Percentiles rank a stretch among this genome's conserved stretches.
These are phyloP conservation scores for Malaclemys terrapin DNA, from an alignment of 2,113 vertebrate species.

Conservation along the genomic window DNA sequence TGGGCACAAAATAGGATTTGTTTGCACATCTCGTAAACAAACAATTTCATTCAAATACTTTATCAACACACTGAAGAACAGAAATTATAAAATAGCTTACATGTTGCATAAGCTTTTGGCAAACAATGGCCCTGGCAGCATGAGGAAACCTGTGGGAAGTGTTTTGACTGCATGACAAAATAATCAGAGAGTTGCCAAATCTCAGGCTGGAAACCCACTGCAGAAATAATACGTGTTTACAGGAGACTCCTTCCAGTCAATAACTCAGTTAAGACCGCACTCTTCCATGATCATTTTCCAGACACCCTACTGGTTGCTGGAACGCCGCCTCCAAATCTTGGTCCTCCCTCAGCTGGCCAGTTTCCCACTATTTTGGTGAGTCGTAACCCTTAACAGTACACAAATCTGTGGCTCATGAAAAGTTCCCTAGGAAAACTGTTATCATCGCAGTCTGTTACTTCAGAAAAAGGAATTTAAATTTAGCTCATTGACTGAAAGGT, in stretches of 20 bases:
- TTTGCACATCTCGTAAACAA: background rate
- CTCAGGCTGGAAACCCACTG: background rate
- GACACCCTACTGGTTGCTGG: background rate
- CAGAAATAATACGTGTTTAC: slow-evolving; percentile 14
- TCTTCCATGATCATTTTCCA: slow-evolving; percentile 28
- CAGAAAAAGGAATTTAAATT: background rate
- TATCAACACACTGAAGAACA: background rate
- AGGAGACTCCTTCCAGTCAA: background rate
- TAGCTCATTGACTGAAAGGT: slow-evolving; percentile 14
- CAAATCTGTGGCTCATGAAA: slow-evolving; percentile 25
- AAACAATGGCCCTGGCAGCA: background rate
- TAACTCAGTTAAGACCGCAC: slow-evolving; percentile 2
- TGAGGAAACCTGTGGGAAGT: background rate
- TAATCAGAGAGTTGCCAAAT: slow-evolving; percentile 35
- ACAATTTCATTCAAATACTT: background rate
- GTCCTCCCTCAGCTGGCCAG: slow-evolving; percentile 42
- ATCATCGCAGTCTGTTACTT: background rate
- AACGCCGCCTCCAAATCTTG: slow-evolving; percentile 16
- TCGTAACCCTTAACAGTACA: slow-evolving; percentile 18
- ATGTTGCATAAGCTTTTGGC: background rate
- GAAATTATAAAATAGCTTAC: background rate
- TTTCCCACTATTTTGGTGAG: slow-evolving; percentile 23
- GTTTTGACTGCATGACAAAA: background rate
- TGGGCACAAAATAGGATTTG: background rate
- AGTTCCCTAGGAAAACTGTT: background rate